Conservation (phyloP, 2,113 vertebrate species). For the Phaethon lepturus region DNA sequence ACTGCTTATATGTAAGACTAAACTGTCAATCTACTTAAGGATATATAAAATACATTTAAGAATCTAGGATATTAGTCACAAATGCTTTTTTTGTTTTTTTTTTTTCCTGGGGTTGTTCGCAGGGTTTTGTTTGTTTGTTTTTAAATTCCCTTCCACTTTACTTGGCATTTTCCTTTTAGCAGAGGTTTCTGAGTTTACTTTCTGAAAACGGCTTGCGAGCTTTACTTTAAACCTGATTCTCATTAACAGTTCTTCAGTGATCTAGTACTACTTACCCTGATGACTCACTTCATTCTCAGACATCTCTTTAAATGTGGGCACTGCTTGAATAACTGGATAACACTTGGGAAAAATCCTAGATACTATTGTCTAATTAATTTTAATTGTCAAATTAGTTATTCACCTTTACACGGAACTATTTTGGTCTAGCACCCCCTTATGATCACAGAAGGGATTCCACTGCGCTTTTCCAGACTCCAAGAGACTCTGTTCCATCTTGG, state of each 20-base stretch:
- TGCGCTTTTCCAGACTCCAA: constrained; percentile 22
- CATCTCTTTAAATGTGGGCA: not conserved
- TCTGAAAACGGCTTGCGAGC: not conserved
- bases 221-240: not conserved
- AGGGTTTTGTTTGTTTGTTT: not conserved
- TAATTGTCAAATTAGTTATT: not conserved
- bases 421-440: constrained; percentile 8
- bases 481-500: not conserved
- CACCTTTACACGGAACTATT: not conserved
- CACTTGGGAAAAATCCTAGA: not conserved
- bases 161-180: not conserved
- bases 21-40: not conserved
- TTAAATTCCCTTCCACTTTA: not conserved
- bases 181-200: not conserved
- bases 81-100: not conserved
- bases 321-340: not conserved
- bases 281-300: not conserved
- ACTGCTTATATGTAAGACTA: not conserved
- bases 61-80: not conserved
- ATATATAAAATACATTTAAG: not conserved
- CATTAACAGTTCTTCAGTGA: not conserved
- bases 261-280: not conserved
- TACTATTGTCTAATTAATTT: not conserved
- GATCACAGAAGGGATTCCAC: constrained; percentile 9
- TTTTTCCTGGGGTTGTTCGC: not conserved